Conservation (phyloP, 2,888 invertebrate genomes). For the Spilosoma lubricipeda region DNA sequence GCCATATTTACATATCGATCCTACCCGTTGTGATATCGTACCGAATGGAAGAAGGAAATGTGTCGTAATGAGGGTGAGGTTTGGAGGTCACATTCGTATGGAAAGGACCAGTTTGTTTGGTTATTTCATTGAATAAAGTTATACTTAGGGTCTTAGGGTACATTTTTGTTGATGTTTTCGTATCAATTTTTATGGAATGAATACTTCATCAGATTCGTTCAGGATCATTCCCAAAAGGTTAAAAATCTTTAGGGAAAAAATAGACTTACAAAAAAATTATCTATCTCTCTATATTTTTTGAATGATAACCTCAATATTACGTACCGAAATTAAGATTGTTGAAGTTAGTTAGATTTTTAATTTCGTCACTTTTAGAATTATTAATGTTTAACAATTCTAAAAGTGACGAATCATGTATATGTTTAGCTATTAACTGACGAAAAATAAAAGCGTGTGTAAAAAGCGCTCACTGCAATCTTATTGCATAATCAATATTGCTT, state of each 20-base stretch:
- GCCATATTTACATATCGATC: constrained; percentile 9
- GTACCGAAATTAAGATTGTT: too few relatives aligned
- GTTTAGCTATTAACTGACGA: too few relatives aligned
- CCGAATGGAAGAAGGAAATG: not conserved
- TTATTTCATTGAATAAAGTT: not conserved
- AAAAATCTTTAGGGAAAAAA: not conserved
- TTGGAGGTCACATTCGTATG: not conserved
- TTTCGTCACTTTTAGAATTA: too few relatives aligned
- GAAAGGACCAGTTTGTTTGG: not conserved
- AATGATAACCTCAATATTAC: too few relatives aligned
- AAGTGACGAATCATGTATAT: too few relatives aligned
- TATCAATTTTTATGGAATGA: not conserved
- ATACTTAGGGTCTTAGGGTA: not conserved
- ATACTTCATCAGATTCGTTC: not conserved
- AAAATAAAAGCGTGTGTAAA: too few relatives aligned
- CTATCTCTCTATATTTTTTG: too few relatives aligned
- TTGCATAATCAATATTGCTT: too few relatives aligned
- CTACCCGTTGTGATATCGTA: constrained; percentile 1
- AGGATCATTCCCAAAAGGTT: not conserved
- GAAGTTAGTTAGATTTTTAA: too few relatives aligned
- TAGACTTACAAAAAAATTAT: too few relatives aligned
- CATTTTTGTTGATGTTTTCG: not conserved
- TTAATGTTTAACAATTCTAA: too few relatives aligned
- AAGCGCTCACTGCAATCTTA: too few relatives aligned
- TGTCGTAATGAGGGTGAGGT: constrained; percentile 6